Evolutionary conservation across 2,888 invertebrate species (phyloP), one percentile per base, ranked within the genome.

Genomic region (Omphaloscelis lunosa): DNA sequence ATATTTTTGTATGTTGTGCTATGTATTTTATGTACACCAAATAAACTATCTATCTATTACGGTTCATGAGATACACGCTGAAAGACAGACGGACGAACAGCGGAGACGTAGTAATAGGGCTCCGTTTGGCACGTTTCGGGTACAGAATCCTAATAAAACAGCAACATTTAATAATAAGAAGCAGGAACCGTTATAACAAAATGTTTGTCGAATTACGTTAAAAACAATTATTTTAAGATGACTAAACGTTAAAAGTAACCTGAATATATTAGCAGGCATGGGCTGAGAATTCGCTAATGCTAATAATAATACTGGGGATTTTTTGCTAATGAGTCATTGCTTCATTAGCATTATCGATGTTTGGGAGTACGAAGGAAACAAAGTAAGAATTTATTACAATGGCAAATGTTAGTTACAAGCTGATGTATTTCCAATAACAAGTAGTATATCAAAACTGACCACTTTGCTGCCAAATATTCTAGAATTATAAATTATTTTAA

Each of bases 211-310:
- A 76, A 58, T 48, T 67, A 29, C 20, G 12, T 29, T 29, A 41
- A 41, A 17, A 69, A 51, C 41, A 15, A 51, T 59, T 29, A n/a
- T 1, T 0, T 34, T 6, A 41, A 51, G n/a, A 29, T 23, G 6
- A 15, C 58, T 27, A 58, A 27, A 27, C 2, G 23, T 41, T 15
- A 67, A 58, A 77, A n/a, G 3, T 70, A 20, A 27, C 27, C 23
- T 17, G 9, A 78, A 78, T 59, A 29, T 77, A 6, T 61, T n/a
- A 45, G 11, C 20, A 45, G 45, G 7, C 34, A 23, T 45, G 27
- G 41, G 15, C 23, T 12, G 23, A 27, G 29, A 15, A 74, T 34
- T 61, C 45, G 34, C 20, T 39, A 23, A 41, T 34, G n/a, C n/a
- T 56, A 59, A 27, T 27, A 59, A 27, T 27, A 53, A 45, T 23